Base-by-base conservation (phyloP, 2,888 invertebrate species). In the Eubasilissa splendida region DNA sequence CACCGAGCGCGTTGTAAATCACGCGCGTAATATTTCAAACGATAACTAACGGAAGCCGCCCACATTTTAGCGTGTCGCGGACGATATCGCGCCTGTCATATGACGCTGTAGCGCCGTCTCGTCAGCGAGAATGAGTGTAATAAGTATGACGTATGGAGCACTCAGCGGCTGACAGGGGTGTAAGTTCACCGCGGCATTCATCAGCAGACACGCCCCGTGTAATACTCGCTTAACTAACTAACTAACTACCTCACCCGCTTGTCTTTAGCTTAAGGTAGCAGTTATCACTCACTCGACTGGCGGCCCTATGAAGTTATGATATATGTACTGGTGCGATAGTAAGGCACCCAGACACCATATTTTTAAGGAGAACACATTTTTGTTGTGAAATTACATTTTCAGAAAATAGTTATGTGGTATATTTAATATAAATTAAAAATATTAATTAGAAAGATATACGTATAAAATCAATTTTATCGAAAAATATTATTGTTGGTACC, bases 11-110 rank as follows among this genome's bases (percentile, higher is more conserved):
- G 56, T 53, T 52, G 65, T 77, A 77, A 77, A 77, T 68, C 68
- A 77, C 42, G 77, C 33, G 54, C 77, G 68, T 77, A 75, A 75
- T 75, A 68, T 77, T 77, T 77, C 56, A 76, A 12, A 22, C 54
- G 77, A 77, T 77, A 68, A 76, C 65, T 54, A 42, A 68, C 77
- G 68, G 77, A 77, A 77, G 77, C 77, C 77, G 77, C 66, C 66
- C 63, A 74, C 56, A 31, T 63, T 14, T 76, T 53, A 53, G 63
- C 70, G 52, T 70, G 70, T 53, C 59, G 14, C 11, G 42, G 52
- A 70, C 22, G 22, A 14, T 75, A 63, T 60, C 59, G 73, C 33
- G 33, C n/a, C 50, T 60, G 75, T 75, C 75, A 63, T 75, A 60
- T 60, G 54, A 71, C 7, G 10, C 63, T 12, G 59, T 2, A 14